Evolutionary conservation across 2,888 invertebrate species (phyloP).

Genomic region (Notodonta ziczac): DNA sequence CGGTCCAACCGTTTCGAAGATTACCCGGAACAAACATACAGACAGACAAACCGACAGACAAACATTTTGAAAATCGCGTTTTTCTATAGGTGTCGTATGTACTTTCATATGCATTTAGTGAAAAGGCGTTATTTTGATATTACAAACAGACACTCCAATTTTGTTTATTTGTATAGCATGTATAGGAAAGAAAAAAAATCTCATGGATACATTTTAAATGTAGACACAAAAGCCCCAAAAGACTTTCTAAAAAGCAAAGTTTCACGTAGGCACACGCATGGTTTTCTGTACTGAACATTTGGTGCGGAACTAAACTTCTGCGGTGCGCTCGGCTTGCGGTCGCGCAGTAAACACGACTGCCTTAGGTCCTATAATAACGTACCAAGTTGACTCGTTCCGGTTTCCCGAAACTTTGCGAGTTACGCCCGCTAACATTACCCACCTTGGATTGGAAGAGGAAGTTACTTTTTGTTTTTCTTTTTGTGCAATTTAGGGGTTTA

Average conservation of each 20-base stretch:
- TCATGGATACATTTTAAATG: background rate
- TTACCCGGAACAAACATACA: too few species aligned
- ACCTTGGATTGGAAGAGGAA: slow-evolving; percentile 36
- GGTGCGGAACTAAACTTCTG: slow-evolving; percentile 22
- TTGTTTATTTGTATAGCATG: too few species aligned
- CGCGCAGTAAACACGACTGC: slow-evolving; percentile 47
- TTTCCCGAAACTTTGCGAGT: slow-evolving; percentile 41
- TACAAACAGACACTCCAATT: too few species aligned
- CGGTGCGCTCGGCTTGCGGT: slow-evolving; percentile 7
- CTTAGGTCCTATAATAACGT: slow-evolving; percentile 58
- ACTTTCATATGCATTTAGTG: too few species aligned
- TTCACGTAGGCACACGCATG: background rate
- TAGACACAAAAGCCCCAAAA: background rate
- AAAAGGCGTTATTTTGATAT: too few species aligned
- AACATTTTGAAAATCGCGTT: too few species aligned
- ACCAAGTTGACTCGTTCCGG: slow-evolving; percentile 54
- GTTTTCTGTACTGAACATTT: background rate
- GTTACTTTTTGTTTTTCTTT: slow-evolving; percentile 29
- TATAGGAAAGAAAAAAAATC: too few species aligned
- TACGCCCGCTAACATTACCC: slow-evolving; percentile 36
- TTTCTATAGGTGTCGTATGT: too few species aligned
- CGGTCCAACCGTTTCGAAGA: too few species aligned
- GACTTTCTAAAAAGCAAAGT: background rate
- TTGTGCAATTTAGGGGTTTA: slow-evolving; percentile 9
- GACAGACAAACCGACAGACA: too few species aligned